A percentile compares a stretch with the other conserved stretches of the same genome.
Evolutionary conservation across 2,888 invertebrate species (phyloP).

Genomic region (Maniola hyperantus): DNA sequence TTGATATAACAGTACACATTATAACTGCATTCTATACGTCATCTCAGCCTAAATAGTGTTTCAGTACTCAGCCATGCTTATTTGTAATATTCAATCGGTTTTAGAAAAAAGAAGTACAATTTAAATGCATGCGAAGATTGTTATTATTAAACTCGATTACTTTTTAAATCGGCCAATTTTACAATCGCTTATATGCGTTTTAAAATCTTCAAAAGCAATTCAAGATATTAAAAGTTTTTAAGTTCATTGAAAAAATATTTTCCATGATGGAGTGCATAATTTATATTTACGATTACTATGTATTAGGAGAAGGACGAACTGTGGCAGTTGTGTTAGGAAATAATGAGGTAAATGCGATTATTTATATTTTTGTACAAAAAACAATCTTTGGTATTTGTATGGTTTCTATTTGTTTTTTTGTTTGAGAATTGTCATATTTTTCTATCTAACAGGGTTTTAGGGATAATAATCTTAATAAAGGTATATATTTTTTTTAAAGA

Average conservation of each 20-base stretch:
- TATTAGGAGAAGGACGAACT: constrained; percentile 34
- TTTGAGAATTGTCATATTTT: constrained; percentile 19
- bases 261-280: constrained; percentile 23
- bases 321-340: constrained; percentile 38
- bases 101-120: background rate
- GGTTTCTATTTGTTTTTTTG: constrained; percentile 10
- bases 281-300: constrained; percentile 11
- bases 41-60: no score
- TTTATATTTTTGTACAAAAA: constrained; percentile 19
- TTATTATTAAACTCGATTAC: background rate
- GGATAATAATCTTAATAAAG: background rate
- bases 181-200: constrained; percentile 3
- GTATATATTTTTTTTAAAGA: no score
- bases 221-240: constrained; percentile 9
- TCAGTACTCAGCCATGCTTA: no score
- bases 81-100: no score
- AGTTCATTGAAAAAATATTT: constrained; percentile 20
- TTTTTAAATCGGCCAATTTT: background rate
- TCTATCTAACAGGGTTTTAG: constrained; percentile 2
- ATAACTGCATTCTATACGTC: no score
- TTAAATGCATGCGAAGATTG: background rate
- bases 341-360: constrained; percentile 19
- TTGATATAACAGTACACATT: no score
- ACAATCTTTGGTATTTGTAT: constrained; percentile 6
- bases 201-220: constrained; percentile 16